Evolutionary conservation across 2,888 invertebrate genomes (phyloP).

Genomic region (Synanthedon formicaeformis): DNA sequence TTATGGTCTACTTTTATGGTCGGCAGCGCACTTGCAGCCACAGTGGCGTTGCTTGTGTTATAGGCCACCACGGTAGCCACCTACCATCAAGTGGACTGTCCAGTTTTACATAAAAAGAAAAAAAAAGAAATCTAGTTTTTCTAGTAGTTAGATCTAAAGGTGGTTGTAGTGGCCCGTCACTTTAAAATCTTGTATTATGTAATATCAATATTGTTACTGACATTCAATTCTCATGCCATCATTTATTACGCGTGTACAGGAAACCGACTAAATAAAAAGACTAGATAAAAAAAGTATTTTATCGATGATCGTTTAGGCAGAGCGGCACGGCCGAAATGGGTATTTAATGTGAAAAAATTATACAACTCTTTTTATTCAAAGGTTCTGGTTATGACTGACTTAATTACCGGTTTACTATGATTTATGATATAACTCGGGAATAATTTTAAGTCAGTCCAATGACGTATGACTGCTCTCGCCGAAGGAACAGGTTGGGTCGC

Average conservation of each 20-base stretch:
- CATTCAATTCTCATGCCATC: conserved; percentile 15
- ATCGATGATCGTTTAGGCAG: conserved; percentile 51
- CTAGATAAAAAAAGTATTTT: conserved; percentile 22
- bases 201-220: conserved; percentile 11
- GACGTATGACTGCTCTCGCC: conserved; percentile 58
- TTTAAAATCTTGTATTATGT: neutral
- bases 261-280: conserved; percentile 14
- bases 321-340: conserved; percentile 42
- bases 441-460: conserved; percentile 58
- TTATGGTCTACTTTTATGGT: too few relatives aligned
- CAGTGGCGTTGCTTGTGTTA: too few relatives aligned
- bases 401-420: conserved; percentile 69
- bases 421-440: conserved; percentile 65
- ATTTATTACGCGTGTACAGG: conserved; percentile 23
- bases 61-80: too few relatives aligned
- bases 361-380: conserved; percentile 55
- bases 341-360: conserved; percentile 67
- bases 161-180: too few relatives aligned
- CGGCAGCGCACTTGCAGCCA: too few relatives aligned
- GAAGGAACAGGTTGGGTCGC: conserved; percentile 50
- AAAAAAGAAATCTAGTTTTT: too few relatives aligned
- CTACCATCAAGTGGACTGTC: too few relatives aligned
- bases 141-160: too few relatives aligned
- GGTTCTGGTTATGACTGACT: conserved; percentile 65
- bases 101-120: too few relatives aligned